phyloP scores from a whole-genome alignment of 2,888 invertebrate species.

The Cyrtodaria siliqua region DNA sequence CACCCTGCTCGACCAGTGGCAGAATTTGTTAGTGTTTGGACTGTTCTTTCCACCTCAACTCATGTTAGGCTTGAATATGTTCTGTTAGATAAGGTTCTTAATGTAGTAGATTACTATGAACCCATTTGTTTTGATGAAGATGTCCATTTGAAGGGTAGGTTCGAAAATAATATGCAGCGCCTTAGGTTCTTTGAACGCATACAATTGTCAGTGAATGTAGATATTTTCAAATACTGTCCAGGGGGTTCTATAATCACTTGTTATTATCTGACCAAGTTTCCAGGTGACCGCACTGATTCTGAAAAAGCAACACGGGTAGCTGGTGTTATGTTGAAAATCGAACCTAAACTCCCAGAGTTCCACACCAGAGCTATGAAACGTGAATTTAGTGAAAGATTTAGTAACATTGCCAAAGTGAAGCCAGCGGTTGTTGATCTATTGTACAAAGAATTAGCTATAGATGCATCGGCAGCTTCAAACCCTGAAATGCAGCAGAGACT shows the following conservation, averaged over 20 bases:
- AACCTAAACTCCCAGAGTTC: slow-evolving; percentile 32
- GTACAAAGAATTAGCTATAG: slow-evolving; percentile 44
- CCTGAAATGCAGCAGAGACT: slow-evolving; percentile 28
- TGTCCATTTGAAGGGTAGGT: slow-evolving; percentile 20
- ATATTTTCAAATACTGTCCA: slow-evolving; percentile 44
- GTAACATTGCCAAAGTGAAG: slow-evolving; percentile 26
- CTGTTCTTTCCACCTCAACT: not conserved
- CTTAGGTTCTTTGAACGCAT: slow-evolving; percentile 36
- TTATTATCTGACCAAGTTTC: slow-evolving; percentile 23
- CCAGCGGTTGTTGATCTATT: slow-evolving; percentile 28
- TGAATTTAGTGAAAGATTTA: slow-evolving; percentile 24
- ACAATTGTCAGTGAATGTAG: slow-evolving; percentile 30
- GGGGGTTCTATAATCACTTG: slow-evolving; percentile 30
- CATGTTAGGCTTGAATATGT: slow-evolving; percentile 9
- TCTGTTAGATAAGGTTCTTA: slow-evolving; percentile 23
- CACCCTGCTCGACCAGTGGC: slow-evolving; percentile 2
- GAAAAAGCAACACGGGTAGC: slow-evolving; percentile 23
- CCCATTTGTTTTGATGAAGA: slow-evolving; percentile 52
- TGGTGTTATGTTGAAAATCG: slow-evolving; percentile 12
- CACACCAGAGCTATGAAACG: slow-evolving; percentile 40
- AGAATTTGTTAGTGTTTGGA: not conserved
- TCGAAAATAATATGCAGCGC: slow-evolving; percentile 31
- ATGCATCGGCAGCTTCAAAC: slow-evolving; percentile 37
- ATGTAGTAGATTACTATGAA: slow-evolving; percentile 9
- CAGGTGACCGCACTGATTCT: slow-evolving; percentile 19